Conservation (phyloP, 1,140 invertebrate genomes). For the Drosophila lacteicornis region DNA sequence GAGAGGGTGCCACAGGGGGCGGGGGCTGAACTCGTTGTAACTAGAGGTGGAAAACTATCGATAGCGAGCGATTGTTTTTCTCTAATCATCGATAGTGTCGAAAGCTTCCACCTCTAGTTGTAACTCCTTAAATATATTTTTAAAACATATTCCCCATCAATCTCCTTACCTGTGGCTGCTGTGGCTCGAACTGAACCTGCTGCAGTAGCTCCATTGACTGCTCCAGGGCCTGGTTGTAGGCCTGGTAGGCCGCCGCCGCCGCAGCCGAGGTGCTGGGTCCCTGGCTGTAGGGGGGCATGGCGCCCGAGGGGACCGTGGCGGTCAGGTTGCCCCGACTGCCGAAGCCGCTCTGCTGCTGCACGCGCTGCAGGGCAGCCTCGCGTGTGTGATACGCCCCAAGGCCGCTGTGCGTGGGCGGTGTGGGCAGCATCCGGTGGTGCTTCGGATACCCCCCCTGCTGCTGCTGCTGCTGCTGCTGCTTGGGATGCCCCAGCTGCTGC, state of each 20-base stretch:
- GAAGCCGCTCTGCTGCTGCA: slow-evolving; percentile 74
- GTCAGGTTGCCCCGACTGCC: slow-evolving; percentile 48
- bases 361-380: slow-evolving; percentile 63
- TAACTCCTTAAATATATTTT: too few relatives aligned
- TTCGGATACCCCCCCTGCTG: background rate
- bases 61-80: too few relatives aligned
- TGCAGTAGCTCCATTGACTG: slow-evolving; percentile 9
- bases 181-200: background rate
- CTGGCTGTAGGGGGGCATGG: background rate
- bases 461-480: slow-evolving; percentile 1
- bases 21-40: too few relatives aligned
- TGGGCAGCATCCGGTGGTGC: slow-evolving; percentile 65
- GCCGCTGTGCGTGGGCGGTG: slow-evolving; percentile 63
- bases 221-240: slow-evolving; percentile 12
- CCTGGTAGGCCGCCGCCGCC: slow-evolving; percentile 19
- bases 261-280: slow-evolving; percentile 24
- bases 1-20: too few relatives aligned
- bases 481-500: background rate
- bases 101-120: too few relatives aligned
- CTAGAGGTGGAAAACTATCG: too few relatives aligned
- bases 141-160: background rate
- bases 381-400: slow-evolving; percentile 65
- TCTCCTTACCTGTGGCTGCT: background rate
- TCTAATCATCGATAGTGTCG: too few relatives aligned
- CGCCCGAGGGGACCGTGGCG: background rate